Evolutionary conservation across 2,113 vertebrate species (phyloP), one percentile per base, ranked within the genome.

Genomic region (Indri indri): DNA sequence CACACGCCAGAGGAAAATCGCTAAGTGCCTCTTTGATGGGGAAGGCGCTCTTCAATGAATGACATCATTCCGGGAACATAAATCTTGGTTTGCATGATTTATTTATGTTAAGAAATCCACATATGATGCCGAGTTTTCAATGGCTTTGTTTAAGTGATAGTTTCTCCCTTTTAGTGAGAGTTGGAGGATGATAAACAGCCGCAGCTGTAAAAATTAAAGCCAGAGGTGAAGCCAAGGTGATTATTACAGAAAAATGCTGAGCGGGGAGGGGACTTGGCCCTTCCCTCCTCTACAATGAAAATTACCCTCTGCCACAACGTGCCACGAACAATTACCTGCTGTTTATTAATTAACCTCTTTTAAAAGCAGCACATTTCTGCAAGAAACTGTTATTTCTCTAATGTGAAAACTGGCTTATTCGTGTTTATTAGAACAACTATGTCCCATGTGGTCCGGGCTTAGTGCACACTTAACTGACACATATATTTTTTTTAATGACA

Each of bases 201-300:
- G 97, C 97, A 98, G 97, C 95, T 97, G 96, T 91, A 83, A 88
- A 88, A 97, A 96, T 90, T 6, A 79, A 89, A 95, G 95, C 77
- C 13, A 2, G 96, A 96, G 96, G 98, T 92, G 96, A 94, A 86
- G 95, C 95, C 77, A 65, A 85, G 94, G 94, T 97, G 97, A 86
- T 95, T 68, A 34, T 14, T 93, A 65, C 13, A 92, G 96, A 93
- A 77, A 94, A 93, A 76, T 40, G 90, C 95, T 77, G 80, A 40
- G 79, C 18, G 74, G 88, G 88, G 88, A 61, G 88, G 88, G 88
- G 54, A 23, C 22, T 83, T 37, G 95, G 95, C 88, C 92, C 88
- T 91, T 87, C 59, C 45, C 87, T 61, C 84, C 11, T 50, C 79
- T 12, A 68, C 83, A 96, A 88, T 91, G 97, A 91, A 92, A 25